Conservation (phyloP, 2,113 vertebrate genomes). For the Calidris pygmaea region DNA sequence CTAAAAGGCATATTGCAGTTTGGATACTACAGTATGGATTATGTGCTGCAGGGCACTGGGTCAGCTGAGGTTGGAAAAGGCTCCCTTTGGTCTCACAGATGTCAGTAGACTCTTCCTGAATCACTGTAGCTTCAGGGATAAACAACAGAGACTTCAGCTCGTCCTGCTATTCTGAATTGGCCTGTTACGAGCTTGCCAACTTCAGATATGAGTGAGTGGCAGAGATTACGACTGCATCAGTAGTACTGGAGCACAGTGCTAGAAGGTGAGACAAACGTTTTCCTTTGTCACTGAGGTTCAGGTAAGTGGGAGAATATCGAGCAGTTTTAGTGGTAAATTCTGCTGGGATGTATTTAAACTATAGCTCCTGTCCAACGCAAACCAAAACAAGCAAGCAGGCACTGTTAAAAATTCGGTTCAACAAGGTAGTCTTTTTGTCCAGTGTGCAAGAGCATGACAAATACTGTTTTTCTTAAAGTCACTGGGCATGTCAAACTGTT, state of each 20-base stretch:
- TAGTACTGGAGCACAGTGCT: background rate
- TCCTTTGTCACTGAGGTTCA: background rate
- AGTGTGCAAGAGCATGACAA: background rate
- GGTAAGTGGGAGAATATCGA: background rate
- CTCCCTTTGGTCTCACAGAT: conserved; percentile 22
- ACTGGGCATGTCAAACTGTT: background rate
- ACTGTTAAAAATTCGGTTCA: background rate
- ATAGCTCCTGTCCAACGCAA: background rate
- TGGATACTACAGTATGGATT: background rate
- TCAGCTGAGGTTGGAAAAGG: background rate
- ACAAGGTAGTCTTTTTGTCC: background rate
- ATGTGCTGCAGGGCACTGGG: background rate
- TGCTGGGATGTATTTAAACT: background rate
- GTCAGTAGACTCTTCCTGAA: background rate
- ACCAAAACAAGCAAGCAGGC: background rate
- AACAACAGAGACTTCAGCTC: conserved; percentile 10
- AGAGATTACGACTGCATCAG: background rate
- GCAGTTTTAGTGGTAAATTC: background rate
- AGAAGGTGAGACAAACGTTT: background rate
- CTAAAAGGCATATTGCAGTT: background rate
- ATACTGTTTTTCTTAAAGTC: background rate
- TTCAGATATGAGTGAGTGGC: background rate
- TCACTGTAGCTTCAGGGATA: conserved; percentile 42
- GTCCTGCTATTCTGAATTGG: background rate
- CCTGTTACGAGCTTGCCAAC: background rate